Evolutionary conservation across 1,140 invertebrate genomes (phyloP).

Genomic region (Galleria mellonella): DNA sequence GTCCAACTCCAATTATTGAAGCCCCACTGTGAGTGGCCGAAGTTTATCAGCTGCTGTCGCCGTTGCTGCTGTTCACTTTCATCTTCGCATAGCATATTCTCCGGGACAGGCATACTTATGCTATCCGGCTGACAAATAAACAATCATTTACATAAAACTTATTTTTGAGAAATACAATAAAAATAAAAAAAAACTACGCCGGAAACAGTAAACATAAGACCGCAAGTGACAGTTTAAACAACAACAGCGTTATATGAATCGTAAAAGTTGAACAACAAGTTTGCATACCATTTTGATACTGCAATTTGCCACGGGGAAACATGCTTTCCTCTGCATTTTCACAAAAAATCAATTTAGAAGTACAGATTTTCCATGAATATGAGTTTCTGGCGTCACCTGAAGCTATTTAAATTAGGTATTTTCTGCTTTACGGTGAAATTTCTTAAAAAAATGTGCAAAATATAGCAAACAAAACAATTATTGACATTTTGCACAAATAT

Average conservation of each 20-base stretch:
- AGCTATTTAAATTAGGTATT: too few species aligned
- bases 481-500: conserved; percentile 40
- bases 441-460: conserved; percentile 13
- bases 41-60: conserved; percentile 64
- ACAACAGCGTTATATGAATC: too few species aligned
- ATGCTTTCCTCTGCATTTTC: conserved; percentile 61
- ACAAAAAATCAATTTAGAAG: background rate
- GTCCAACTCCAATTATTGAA: conserved; percentile 72
- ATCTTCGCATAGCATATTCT: conserved; percentile 20
- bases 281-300: conserved; percentile 61
- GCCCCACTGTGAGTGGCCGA: conserved; percentile 67
- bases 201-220: conserved; percentile 6
- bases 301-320: conserved; percentile 57
- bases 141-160: conserved; percentile 1
- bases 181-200: too few species aligned
- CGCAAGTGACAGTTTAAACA: too few species aligned
- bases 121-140: conserved; percentile 46
- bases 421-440: background rate
- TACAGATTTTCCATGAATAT: conserved; percentile 4
- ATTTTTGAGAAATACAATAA: background rate
- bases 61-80: conserved; percentile 44
- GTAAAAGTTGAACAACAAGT: conserved; percentile 3
- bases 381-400: background rate
- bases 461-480: conserved; percentile 31
- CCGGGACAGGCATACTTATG: conserved; percentile 9